These are phyloP conservation scores for Coendou prehensilis DNA, from an alignment of 2,797 vertebrate genomes.

Conservation along the genomic window DNA sequence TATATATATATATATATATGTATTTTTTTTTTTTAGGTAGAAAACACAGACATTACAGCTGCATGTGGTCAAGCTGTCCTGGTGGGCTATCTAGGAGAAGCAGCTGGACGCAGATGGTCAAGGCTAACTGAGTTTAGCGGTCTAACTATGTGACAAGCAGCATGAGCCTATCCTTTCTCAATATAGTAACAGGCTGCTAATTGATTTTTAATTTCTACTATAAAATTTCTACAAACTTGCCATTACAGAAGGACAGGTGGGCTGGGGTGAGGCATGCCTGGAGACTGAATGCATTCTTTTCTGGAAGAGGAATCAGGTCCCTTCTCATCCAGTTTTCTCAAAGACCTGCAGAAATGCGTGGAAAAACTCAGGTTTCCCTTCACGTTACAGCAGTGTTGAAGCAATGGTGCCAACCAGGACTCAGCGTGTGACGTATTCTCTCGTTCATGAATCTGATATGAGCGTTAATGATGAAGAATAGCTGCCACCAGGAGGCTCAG, in stretches of 20 bases:
- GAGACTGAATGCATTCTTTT: conserved; percentile 86
- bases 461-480: conserved; percentile 89
- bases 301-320: conserved; percentile 84
- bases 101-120: too few species aligned
- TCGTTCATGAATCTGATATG: conserved; percentile 88
- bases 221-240: too few species aligned
- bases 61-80: too few species aligned
- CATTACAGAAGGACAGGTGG: conserved; percentile 82
- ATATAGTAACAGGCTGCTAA: too few species aligned
- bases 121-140: too few species aligned
- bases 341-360: conserved; percentile 86
- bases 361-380: conserved; percentile 88
- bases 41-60: too few species aligned
- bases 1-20: too few species aligned
- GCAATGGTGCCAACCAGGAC: conserved; percentile 85
- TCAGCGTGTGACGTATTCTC: conserved; percentile 87
- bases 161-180: too few species aligned
- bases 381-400: conserved; percentile 86
- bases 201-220: too few species aligned
- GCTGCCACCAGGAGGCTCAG: conserved; percentile 86
- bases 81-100: too few species aligned
- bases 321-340: conserved; percentile 87
- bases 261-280: conserved; percentile 82
- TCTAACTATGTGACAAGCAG: too few species aligned
- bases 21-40: too few species aligned